phyloP scores from a whole-genome alignment of 2,113 vertebrate genomes.

The Sphaerodactylus townsendi region DNA sequence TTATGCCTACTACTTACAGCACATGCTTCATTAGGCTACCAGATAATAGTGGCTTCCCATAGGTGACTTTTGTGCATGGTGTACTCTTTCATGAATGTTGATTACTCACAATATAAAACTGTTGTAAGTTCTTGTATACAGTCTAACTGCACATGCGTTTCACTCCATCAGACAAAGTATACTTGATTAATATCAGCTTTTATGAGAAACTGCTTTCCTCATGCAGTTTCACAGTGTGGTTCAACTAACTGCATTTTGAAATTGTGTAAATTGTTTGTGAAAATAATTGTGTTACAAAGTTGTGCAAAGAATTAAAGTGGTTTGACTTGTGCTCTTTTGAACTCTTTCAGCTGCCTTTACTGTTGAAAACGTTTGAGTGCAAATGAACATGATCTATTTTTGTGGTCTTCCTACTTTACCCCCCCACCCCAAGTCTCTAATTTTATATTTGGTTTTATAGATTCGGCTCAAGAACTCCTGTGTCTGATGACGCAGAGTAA shows the following conservation, averaged over 20 bases:
- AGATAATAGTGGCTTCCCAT: neutral
- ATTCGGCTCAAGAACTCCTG: slow-evolving; percentile 89
- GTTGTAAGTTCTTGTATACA: slow-evolving; percentile 23
- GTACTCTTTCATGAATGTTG: slow-evolving; percentile 13
- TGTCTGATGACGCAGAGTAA: slow-evolving; percentile 96
- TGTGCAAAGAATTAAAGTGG: slow-evolving; percentile 15
- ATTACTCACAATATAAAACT: slow-evolving; percentile 17
- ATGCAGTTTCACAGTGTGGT: neutral
- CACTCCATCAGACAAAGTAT: neutral
- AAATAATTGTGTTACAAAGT: neutral
- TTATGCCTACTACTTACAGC: slow-evolving; percentile 4
- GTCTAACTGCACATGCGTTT: neutral
- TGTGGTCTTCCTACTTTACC: neutral
- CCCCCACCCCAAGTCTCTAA: slow-evolving; percentile 66
- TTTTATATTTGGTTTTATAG: slow-evolving; percentile 85
- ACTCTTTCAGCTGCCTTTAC: slow-evolving; percentile 3
- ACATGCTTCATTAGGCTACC: neutral
- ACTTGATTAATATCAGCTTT: slow-evolving; percentile 1
- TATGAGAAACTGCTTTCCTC: slow-evolving; percentile 10
- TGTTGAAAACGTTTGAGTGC: slow-evolving; percentile 12
- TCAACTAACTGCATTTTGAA: slow-evolving; percentile 1
- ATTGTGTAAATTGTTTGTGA: neutral
- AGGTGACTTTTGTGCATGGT: neutral
- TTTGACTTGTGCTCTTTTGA: slow-evolving; percentile 1
- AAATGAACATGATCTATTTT: slow-evolving; percentile 10